Evolutionary conservation across 1,140 invertebrate genomes (phyloP), one percentile per base, ranked within the genome.

Genomic region (Nymphalis io): DNA sequence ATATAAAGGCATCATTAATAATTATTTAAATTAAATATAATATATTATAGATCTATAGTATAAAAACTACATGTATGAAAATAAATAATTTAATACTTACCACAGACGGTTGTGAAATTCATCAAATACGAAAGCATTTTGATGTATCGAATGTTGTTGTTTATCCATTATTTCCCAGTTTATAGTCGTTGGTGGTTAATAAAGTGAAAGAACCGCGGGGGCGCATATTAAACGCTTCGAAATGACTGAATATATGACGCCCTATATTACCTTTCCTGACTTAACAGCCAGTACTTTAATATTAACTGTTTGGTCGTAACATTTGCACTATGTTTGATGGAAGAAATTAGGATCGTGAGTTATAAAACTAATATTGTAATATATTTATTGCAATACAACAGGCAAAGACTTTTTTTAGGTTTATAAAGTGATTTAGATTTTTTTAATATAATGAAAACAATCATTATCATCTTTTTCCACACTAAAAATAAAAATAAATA

Each of bases 151-250:
- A n/a, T 15, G 42, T 46, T 46, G 12, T 46, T 46, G 42, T n/a
- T 46, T 46, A 46, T 48, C 42, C 42, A 6, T 11, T 55, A 61
- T 60, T 60, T 60, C 59, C 38, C 38, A 60, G 42, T 39, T 51
- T 60, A 60, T 39, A 46, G 58, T 48, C 65, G 6, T 39, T 60
- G 40, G 42, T 68, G 38, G 58, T 40, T 62, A 61, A 68, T 62
- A 68, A 62, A 68, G 21, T 62, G 10, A 12, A 62, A 55, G 67
- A 62, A 12, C 48, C 51, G 20, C 51, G 39, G 39, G 59, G 40
- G 40, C 20, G 59, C 60, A 68, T 62, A 68, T 62, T 68, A 68
- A 62, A 55, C 48, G 60, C 38, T 60, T 68, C 44, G 66, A 61
- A 61, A 55, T 55, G 66, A 59, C 44, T 62, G 15, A 44, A 62